A percentile compares a stretch with the other conserved stretches of the same genome.
Evolutionary conservation across 2,113 vertebrate species (phyloP).

Genomic region (Macroglossus sobrinus): DNA sequence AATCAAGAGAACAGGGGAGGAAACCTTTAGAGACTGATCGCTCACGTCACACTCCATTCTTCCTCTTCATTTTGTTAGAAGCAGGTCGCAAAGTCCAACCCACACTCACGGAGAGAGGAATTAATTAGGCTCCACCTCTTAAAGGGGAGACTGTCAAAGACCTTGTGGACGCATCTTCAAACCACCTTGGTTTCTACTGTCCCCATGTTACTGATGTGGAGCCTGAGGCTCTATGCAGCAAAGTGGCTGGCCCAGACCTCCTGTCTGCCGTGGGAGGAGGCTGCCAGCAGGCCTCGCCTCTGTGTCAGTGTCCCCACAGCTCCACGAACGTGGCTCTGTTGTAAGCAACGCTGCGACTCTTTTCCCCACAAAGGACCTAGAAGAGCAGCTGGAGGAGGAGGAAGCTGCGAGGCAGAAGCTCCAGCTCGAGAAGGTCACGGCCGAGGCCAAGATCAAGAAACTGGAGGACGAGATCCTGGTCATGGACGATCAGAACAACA

Average conservation of each 20-base stretch:
- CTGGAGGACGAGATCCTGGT: slow-evolving; percentile 93
- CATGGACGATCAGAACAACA: slow-evolving; percentile 95
- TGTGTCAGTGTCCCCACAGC: not conserved
- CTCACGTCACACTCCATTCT: not conserved
- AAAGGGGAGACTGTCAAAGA: not conserved
- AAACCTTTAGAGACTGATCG: not conserved
- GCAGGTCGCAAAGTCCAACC: not conserved
- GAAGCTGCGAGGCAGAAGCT: slow-evolving; percentile 92
- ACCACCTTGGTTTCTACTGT: not conserved
- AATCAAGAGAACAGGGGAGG: not conserved
- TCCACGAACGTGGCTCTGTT: not conserved
- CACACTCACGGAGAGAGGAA: not conserved
- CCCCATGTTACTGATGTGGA: not conserved
- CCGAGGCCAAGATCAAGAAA: slow-evolving; percentile 95
- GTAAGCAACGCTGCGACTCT: not conserved
- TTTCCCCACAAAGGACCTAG: slow-evolving; percentile 85
- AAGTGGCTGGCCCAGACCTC: not conserved
- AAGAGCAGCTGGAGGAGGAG: slow-evolving; percentile 90
- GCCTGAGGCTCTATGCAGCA: not conserved
- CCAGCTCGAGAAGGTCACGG: slow-evolving; percentile 91
- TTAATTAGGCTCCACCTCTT: not conserved
- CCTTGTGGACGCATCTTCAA: not conserved
- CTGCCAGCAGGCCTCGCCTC: not conserved
- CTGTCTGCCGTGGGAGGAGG: not conserved
- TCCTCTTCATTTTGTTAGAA: not conserved